Base-by-base conservation (phyloP, 2,888 invertebrate species). In the Drosophila tanythrix region DNA sequence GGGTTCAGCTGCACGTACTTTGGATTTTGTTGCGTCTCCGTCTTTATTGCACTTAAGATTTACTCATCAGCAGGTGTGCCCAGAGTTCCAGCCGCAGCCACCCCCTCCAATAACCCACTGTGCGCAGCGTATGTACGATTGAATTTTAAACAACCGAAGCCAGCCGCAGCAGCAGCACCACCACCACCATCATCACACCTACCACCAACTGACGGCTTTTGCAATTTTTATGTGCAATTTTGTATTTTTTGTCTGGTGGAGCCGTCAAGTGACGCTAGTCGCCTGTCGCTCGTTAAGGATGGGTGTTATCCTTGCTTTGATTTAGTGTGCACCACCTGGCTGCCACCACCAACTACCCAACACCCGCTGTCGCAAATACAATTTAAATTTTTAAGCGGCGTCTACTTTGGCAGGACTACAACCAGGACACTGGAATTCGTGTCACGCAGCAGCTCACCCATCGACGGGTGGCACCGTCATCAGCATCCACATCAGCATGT, bases 21-120 rank as follows among this genome's bases (percentile, higher is more conserved):
- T 78, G 83, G 86, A 90, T 91, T 90, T 90, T 83, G 88, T 82
- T 90, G 84, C 82, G 70, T 73, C 76, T 78, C 66, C 73, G 76
- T 78, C 86, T 89, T 85, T 88, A 88, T 90, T 88, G 88, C 88
- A 88, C 90, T 88, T 89, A 88, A 90, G 90, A 89, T 90, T 89
- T 84, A 84, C 90, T 84, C 89, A 89, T 90, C 90, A 90, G 87
- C 90, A 90, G 87, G 89, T 86, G 87, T 82, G 77, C 80, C 76
- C n/a, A 46, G 51, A 55, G 51, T 78, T 70, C 76, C 74, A 27
- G 7, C 27, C 18, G 36, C 52, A 52, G 31, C 21, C 52, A 15
- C 15, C 15, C 29, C 13, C 40, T 31, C 36, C 43, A 40, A 18
- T 11, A 36, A 40, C 43, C 43, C 40, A 36, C 60, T 33, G 43